Evolutionary conservation across 1,140 invertebrate species (phyloP).

Genomic region (Octopus sinensis): DNA sequence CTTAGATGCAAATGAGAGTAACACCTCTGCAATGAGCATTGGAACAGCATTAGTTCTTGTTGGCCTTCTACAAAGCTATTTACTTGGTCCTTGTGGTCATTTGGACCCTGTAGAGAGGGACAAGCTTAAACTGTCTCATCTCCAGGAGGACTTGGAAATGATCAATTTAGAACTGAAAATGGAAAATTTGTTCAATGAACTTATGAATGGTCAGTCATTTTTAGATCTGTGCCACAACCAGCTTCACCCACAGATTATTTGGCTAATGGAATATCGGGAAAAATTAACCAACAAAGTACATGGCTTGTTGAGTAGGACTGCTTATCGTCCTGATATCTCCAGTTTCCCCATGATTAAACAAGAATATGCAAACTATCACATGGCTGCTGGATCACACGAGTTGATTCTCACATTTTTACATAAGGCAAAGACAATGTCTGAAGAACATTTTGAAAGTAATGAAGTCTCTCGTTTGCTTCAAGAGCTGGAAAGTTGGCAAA

Average conservation of each 20-base stretch:
- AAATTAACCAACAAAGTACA: conserved; percentile 27
- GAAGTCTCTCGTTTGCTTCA: conserved; percentile 26
- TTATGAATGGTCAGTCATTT: conserved; percentile 23
- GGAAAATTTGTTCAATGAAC: background rate
- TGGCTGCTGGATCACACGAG: conserved; percentile 30
- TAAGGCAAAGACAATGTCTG: conserved; percentile 25
- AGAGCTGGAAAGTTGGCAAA: conserved; percentile 43
- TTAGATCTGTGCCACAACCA: conserved; percentile 10
- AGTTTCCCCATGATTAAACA: conserved; percentile 37
- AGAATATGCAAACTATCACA: conserved; percentile 37
- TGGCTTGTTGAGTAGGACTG: conserved; percentile 31
- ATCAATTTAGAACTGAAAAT: background rate
- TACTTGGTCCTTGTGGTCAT: conserved; percentile 43
- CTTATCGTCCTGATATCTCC: conserved; percentile 39
- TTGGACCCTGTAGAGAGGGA: conserved; percentile 53
- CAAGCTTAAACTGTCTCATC: conserved; percentile 39
- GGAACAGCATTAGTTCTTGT: conserved; percentile 39
- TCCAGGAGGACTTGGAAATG: conserved; percentile 31
- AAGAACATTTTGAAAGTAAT: background rate
- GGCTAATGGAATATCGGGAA: conserved; percentile 27
- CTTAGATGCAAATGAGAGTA: background rate
- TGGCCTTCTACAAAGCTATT: conserved; percentile 34
- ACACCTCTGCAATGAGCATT: conserved; percentile 10
- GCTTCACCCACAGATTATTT: conserved; percentile 37
- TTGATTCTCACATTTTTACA: conserved; percentile 32